Conservation (phyloP, 64 coral and sea anemone genomes). For the Trachythela sp. region DNA sequence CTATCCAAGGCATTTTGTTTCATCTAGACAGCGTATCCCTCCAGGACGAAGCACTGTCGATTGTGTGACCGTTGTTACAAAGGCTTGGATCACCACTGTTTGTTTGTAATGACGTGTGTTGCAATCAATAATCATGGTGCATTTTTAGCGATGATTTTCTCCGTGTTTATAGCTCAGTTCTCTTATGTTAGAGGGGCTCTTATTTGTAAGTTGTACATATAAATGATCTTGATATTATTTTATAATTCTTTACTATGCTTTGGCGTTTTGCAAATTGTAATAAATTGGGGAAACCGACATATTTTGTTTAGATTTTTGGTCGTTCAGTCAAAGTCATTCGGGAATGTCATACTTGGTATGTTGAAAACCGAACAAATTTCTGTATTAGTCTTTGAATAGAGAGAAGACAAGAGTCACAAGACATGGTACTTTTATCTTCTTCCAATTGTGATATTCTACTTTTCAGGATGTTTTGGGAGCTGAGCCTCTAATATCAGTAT, state of each 20-base stretch:
- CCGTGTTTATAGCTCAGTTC: slow-evolving; percentile 50
- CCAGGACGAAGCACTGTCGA: slow-evolving; percentile 73
- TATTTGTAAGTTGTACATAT: slow-evolving; percentile 54
- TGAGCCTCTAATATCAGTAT: background rate
- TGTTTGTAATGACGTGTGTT: slow-evolving; percentile 85
- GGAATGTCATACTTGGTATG: background rate
- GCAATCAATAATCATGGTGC: slow-evolving; percentile 76
- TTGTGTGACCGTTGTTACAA: slow-evolving; percentile 65
- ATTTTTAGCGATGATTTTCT: slow-evolving; percentile 59
- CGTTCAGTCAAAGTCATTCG: background rate
- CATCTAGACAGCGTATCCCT: slow-evolving; percentile 56
- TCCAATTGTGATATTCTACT: background rate
- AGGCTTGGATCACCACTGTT: slow-evolving; percentile 84
- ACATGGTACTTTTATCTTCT: no score
- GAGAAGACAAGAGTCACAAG: background rate
- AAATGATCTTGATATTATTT: background rate
- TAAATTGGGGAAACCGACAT: background rate
- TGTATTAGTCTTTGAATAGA: background rate
- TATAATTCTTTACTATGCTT: background rate
- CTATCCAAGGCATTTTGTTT: slow-evolving; percentile 3
- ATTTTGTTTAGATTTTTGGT: background rate
- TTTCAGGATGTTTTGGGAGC: background rate
- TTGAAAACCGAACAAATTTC: background rate
- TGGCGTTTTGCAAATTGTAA: no score
- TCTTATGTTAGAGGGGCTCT: slow-evolving; percentile 68